A percentile compares a stretch with the other conserved stretches of the same genome.
Conservation (phyloP, 1,140 invertebrate species). For the Drosophila orena region DNA sequence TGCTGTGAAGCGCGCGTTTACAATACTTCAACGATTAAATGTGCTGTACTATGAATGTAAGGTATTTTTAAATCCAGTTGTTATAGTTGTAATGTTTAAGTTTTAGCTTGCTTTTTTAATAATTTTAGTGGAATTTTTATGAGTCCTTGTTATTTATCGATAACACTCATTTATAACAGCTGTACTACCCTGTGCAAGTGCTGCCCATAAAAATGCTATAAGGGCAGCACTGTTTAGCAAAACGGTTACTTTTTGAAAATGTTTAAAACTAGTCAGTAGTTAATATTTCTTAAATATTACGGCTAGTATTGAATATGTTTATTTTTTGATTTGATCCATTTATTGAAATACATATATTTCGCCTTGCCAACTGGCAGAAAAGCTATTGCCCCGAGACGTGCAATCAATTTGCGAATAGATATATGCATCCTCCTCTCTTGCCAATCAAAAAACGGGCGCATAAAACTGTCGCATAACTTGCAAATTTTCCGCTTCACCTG, state of each 20-base stretch:
- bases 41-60: not conserved
- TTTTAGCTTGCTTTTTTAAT: not conserved
- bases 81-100: not conserved
- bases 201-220: not conserved
- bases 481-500: conserved; percentile 80
- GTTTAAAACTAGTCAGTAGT: no score
- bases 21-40: not conserved
- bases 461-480: conserved; percentile 75
- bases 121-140: not conserved
- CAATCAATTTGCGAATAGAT: conserved; percentile 48
- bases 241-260: conserved; percentile 19
- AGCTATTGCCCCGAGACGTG: conserved; percentile 1
- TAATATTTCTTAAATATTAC: no score
- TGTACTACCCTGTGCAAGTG: not conserved
- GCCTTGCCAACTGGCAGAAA: not conserved
- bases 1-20: not conserved
- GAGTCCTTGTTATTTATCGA: conserved; percentile 34
- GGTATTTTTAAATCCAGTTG: not conserved
- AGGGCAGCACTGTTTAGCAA: conserved; percentile 1
- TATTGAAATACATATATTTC: not conserved
- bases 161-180: conserved; percentile 8
- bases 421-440: not conserved
- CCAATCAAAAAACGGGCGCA: conserved; percentile 28
- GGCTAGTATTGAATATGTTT: no score
- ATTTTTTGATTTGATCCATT: no score